Evolutionary conservation across 1,140 invertebrate genomes (phyloP).

Genomic region (Conus betulinus): DNA sequence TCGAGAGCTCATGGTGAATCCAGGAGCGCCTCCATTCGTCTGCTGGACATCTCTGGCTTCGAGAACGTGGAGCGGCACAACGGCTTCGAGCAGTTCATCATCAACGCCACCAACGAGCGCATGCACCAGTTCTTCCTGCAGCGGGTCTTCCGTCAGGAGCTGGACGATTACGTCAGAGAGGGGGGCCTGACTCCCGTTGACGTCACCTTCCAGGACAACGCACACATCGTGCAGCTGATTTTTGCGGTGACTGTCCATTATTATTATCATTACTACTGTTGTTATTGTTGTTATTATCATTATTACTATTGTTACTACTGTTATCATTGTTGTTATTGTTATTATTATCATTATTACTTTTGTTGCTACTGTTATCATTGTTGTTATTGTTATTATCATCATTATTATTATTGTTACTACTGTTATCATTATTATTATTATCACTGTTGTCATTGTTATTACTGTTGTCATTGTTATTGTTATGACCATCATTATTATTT

Average conservation of each 20-base stretch:
- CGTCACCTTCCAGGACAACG: conserved; percentile 86
- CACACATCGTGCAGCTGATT: conserved; percentile 63
- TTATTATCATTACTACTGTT: not conserved
- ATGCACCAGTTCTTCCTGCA: conserved; percentile 89
- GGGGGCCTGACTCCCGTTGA: conserved; percentile 77
- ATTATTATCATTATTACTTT: no score
- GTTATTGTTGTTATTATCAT: not conserved
- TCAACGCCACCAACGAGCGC: conserved; percentile 57
- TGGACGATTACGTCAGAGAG: conserved; percentile 86
- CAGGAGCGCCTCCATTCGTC: conserved; percentile 38
- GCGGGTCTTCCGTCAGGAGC: conserved; percentile 88
- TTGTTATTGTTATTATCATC: no score
- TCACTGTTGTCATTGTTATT: no score
- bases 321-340: no score
- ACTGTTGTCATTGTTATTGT: no score
- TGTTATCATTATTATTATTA: no score
- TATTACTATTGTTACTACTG: no score
- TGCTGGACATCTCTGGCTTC: conserved; percentile 69
- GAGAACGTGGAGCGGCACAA: conserved; percentile 77
- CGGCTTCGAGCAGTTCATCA: conserved; percentile 69
- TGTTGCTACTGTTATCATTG: not conserved
- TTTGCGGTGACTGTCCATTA: conserved; percentile 43
- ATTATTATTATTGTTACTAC: no score
- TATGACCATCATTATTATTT: no score
- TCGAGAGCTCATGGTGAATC: no score